phyloP scores from a whole-genome alignment of 1,140 invertebrate genomes.

The Cydia splendana region DNA sequence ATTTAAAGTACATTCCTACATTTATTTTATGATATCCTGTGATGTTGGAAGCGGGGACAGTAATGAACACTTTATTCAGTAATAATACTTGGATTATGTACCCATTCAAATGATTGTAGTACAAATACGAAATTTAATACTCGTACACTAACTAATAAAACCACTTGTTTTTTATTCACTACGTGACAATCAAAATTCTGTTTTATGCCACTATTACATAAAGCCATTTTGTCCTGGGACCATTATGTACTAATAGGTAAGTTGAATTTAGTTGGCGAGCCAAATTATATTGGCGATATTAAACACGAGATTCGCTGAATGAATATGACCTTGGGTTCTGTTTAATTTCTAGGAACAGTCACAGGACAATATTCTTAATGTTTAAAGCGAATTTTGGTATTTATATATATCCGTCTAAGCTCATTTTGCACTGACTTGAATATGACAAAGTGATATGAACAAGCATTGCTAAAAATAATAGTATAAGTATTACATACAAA shows the following conservation, averaged over 20 bases:
- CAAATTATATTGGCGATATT: slow-evolving; percentile 27
- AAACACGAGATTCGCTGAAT: slow-evolving; percentile 9
- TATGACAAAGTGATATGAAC: no score
- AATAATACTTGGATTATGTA: no score
- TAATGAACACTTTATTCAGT: no score
- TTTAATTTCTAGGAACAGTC: background rate
- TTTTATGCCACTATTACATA: background rate
- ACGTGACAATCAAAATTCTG: background rate
- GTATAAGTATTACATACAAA: no score
- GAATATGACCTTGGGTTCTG: slow-evolving; percentile 10
- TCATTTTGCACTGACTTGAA: no score
- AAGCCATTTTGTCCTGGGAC: background rate
- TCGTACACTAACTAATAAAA: background rate
- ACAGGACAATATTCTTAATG: background rate
- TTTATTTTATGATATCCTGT: no score
- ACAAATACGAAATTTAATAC: background rate
- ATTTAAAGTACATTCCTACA: no score
- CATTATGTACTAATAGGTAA: background rate
- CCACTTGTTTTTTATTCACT: background rate
- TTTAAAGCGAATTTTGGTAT: background rate
- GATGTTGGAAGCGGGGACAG: no score
- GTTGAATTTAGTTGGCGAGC: background rate
- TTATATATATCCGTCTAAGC: no score
- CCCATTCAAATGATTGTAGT: no score
- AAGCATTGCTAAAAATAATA: no score